A percentile compares a stretch with the other conserved stretches of the same genome.
Conservation (phyloP, 2,797 vertebrate species). For the Danio albolineatus region DNA sequence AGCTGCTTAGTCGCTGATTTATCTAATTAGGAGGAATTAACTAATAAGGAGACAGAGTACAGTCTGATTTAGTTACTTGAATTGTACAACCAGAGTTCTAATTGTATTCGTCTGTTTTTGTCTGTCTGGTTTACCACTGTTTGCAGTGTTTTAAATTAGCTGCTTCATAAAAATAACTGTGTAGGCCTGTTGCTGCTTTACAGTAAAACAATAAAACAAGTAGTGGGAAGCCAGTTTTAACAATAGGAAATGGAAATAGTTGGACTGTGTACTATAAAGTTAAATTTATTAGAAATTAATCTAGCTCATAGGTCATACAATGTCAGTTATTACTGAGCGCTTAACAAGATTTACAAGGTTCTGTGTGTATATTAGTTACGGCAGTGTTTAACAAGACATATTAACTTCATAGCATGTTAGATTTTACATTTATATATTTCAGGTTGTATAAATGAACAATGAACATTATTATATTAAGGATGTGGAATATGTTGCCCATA, state of each 20-base stretch:
- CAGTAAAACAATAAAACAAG: neutral
- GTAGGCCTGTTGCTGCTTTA: neutral
- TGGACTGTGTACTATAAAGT: neutral
- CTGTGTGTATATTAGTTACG: neutral
- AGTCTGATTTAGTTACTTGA: slow-evolving; percentile 41
- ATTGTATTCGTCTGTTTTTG: slow-evolving; percentile 45
- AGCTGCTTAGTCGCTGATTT: slow-evolving; percentile 49
- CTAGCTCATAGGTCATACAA: neutral
- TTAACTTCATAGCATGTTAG: neutral
- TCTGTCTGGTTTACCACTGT: slow-evolving; percentile 3
- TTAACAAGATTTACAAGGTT: neutral
- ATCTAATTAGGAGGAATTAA: slow-evolving; percentile 55
- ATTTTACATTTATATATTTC: neutral
- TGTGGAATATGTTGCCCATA: neutral
- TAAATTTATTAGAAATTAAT: neutral
- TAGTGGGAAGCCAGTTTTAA: neutral
- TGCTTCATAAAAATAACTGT: neutral
- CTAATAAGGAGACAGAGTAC: slow-evolving; percentile 27
- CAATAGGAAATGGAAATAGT: neutral
- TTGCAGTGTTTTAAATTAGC: slow-evolving; percentile 18
- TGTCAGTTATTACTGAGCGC: neutral
- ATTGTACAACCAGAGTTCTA: slow-evolving; percentile 29
- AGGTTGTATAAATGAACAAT: neutral
- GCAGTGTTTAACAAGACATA: neutral
- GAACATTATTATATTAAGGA: neutral